Evolutionary conservation across 1,140 invertebrate genomes (phyloP).

Genomic region (Drosophila saltans): DNA sequence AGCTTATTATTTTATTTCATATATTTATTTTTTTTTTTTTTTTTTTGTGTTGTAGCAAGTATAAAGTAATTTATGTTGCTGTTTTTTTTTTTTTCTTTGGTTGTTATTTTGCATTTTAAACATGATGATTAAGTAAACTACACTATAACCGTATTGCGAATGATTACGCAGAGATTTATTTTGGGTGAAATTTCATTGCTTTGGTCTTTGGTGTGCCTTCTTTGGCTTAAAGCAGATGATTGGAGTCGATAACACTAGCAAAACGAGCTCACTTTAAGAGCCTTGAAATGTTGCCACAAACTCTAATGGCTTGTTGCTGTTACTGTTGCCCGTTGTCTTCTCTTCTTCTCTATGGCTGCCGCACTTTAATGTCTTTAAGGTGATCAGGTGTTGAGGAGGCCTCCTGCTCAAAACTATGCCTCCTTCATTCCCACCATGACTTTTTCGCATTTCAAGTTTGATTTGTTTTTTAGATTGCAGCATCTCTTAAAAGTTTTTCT

Average conservation of each 20-base stretch:
- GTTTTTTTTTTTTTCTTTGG: neutral
- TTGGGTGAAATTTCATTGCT: constrained; percentile 25
- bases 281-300: constrained; percentile 49
- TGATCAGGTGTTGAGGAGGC: constrained; percentile 76
- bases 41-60: constrained; percentile 47
- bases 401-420: constrained; percentile 1
- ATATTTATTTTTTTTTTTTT: constrained; percentile 52
- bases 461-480: constrained; percentile 70
- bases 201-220: constrained; percentile 34
- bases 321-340: constrained; percentile 15
- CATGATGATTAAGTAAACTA: constrained; percentile 74
- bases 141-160: constrained; percentile 65
- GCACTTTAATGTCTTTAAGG: constrained; percentile 60
- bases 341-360: constrained; percentile 38
- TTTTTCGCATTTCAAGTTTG: constrained; percentile 52
- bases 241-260: constrained; percentile 47
- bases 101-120: constrained; percentile 64
- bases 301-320: constrained; percentile 59
- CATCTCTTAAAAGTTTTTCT: constrained; percentile 61
- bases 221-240: constrained; percentile 45
- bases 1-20: constrained; percentile 76
- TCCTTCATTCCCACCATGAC: constrained; percentile 30
- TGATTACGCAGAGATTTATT: constrained; percentile 69
- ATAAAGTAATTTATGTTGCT: constrained; percentile 64
- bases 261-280: constrained; percentile 68